Base-by-base conservation (phyloP, 2,888 invertebrate species). In the Nymphalis urticae region DNA sequence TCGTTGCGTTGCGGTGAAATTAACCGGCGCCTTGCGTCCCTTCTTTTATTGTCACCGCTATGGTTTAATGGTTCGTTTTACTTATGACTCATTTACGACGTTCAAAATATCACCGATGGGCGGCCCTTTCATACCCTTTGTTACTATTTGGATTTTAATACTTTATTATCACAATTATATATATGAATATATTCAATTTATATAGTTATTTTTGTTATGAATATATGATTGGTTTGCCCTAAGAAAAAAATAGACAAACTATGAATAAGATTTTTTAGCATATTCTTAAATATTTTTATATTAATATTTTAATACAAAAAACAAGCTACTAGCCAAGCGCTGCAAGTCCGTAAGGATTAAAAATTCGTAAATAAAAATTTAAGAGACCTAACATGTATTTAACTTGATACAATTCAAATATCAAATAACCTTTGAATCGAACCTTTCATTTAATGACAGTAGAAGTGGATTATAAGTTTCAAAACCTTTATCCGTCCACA, bases 11-110 rank as follows among this genome's bases (percentile, higher is more conserved):
- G 82, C 70, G 79, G 82, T 84, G 82, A 90, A 90, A 88, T 91
- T 89, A 86, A 77, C 89, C 83, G 92, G 92, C 92, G 92, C 92
- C 91, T 82, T 81, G 73, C 69, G 71, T 73, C 73, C 82, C 82
- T 86, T 79, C 82, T 89, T 86, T 90, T 87, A 85, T 86, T 88
- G 84, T 82, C 79, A 82, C 81, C 82, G 80, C 80, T 80, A 83
- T 77, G 73, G 79, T 85, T 83, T 80, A 75, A 77, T 79, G 76
- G 75, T 85, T 85, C 81, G 81, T 85, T 86, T 88, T 86, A 83
- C 83, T 75, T 79, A 81, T 92, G 92, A 92, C 82, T 92, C 92
- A 92, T 83, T 82, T 80, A 81, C 81, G 75, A 80, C 78, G 81
- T 80, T 82, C 82, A 81, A 88, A 88, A 86, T 80, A 85, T 79